Evolutionary conservation across 2,888 invertebrate species (phyloP).

Genomic region (Bombylius major): DNA sequence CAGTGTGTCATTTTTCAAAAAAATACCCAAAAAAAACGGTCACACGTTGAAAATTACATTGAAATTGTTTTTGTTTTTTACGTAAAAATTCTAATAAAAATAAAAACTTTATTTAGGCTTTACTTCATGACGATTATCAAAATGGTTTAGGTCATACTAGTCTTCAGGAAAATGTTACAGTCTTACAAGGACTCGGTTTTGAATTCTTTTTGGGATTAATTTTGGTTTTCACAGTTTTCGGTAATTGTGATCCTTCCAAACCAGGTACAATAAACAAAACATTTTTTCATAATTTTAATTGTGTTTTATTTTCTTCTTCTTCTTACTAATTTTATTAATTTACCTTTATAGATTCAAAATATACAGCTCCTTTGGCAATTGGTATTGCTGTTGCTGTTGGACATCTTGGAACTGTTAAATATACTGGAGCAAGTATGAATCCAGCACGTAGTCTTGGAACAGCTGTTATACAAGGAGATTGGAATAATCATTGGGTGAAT

Average conservation of each 20-base stretch:
- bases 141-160: conserved; percentile 55
- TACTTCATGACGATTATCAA: conserved; percentile 52
- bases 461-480: conserved; percentile 61
- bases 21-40: no score
- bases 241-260: conserved; percentile 44
- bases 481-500: conserved; percentile 72
- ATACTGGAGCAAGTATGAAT: conserved; percentile 86
- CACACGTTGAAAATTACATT: no score
- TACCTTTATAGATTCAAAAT: conserved; percentile 50
- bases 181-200: conserved; percentile 73
- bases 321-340: background rate
- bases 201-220: conserved; percentile 85
- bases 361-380: conserved; percentile 74
- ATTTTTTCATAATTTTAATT: no score
- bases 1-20: no score
- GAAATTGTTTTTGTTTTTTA: no score
- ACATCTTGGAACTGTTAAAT: conserved; percentile 71
- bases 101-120: conserved; percentile 37
- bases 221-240: conserved; percentile 81
- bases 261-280: conserved; percentile 20
- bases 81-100: no score
- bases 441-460: conserved; percentile 83
- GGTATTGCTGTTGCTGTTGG: conserved; percentile 76
- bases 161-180: conserved; percentile 46
- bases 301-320: background rate